Percentiles rank a stretch among this genome's conserved stretches.
Conservation (phyloP, 2,113 vertebrate genomes). For the Chaetops frenatus region DNA sequence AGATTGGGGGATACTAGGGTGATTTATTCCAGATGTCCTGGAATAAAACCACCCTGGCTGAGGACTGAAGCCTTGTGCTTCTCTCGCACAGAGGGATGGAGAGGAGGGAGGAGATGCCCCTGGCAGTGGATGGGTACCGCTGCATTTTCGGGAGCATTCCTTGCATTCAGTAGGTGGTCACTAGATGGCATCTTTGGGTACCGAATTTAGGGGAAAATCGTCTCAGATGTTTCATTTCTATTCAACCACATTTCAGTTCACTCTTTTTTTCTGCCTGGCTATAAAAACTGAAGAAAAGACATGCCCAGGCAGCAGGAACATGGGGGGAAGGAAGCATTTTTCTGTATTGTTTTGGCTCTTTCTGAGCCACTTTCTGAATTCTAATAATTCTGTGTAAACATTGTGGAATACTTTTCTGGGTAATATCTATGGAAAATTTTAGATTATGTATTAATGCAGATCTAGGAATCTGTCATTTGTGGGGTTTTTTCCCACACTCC, state of each 20-base stretch:
- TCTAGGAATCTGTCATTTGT: background rate
- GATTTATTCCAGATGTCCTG: too few relatives aligned
- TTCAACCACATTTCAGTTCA: background rate
- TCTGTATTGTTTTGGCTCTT: background rate
- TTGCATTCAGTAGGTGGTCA: background rate
- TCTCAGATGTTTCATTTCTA: background rate
- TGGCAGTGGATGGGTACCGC: rapidly evolving
- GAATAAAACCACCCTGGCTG: background rate
- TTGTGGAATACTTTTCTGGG: background rate
- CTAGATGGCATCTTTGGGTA: constrained; percentile 65
- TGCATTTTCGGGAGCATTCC: background rate
- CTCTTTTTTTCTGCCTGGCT: background rate
- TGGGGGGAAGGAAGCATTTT: background rate
- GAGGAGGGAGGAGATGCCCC: too few relatives aligned
- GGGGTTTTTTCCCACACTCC: background rate
- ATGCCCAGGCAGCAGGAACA: background rate
- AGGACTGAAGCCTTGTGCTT: background rate
- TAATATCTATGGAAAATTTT: background rate
- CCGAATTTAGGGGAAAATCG: background rate
- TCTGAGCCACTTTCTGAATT: background rate
- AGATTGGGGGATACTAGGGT: too few relatives aligned
- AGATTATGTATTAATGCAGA: background rate
- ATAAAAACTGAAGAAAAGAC: background rate
- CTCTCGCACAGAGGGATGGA: background rate
- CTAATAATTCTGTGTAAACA: background rate